Percentiles rank a stretch among this genome's conserved stretches.
Conservation (phyloP, 2,888 invertebrate species). For the Bellardia pandia region DNA sequence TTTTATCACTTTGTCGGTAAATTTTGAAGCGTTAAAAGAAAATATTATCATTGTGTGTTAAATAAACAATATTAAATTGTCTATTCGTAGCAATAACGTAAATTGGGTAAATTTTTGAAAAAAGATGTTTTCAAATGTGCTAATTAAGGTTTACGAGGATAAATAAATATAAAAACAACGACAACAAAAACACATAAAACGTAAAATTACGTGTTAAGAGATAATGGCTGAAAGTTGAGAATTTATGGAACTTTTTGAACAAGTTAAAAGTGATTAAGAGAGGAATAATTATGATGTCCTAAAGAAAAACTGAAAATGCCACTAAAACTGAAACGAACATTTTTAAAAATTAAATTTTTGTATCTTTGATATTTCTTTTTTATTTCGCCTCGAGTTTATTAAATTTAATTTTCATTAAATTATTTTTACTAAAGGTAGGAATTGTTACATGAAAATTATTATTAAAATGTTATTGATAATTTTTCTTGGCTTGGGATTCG, state of each 20-base stretch:
- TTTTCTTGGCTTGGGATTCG: too few relatives aligned
- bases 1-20: conserved; percentile 72
- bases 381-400: too few relatives aligned
- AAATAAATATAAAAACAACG: background rate
- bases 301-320: too few relatives aligned
- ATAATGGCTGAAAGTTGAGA: background rate
- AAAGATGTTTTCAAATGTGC: conserved; percentile 67
- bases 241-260: background rate
- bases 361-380: too few relatives aligned
- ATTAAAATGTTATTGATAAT: too few relatives aligned
- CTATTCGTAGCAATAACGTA: conserved; percentile 29
- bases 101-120: conserved; percentile 35
- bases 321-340: too few relatives aligned
- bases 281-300: too few relatives aligned
- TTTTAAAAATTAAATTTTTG: too few relatives aligned
- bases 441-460: too few relatives aligned
- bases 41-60: conserved; percentile 70
- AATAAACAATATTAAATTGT: conserved; percentile 51
- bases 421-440: too few relatives aligned
- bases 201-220: background rate
- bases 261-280: background rate
- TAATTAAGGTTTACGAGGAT: conserved; percentile 70
- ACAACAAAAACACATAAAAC: background rate
- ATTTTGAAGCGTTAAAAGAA: conserved; percentile 72
- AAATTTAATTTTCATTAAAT: too few relatives aligned